Conservation (phyloP, 2,888 invertebrate genomes). For the Melinaea menophilus region DNA sequence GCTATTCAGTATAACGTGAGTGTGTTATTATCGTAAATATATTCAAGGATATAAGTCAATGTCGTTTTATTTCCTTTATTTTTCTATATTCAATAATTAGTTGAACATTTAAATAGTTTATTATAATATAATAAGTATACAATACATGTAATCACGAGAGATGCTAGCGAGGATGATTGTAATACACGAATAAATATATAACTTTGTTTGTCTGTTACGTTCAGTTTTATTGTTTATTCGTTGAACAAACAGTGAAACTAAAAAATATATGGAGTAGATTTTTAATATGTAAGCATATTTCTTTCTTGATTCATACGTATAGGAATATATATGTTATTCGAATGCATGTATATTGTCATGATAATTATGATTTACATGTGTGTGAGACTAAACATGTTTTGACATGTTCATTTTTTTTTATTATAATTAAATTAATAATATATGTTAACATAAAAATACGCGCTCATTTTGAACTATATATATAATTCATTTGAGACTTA, state of each 20-base stretch:
- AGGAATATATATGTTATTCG: background rate
- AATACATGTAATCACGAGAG: too few relatives aligned
- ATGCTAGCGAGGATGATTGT: too few relatives aligned
- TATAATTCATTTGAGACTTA: too few relatives aligned
- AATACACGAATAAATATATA: too few relatives aligned
- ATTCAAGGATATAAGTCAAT: constrained; percentile 5
- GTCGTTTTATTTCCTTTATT: constrained; percentile 5
- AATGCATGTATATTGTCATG: constrained; percentile 9
- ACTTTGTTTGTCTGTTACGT: constrained; percentile 24
- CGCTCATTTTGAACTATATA: too few relatives aligned
- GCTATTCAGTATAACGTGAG: background rate
- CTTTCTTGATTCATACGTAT: background rate
- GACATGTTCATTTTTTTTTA: constrained; percentile 19
- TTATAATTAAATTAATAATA: constrained; percentile 11
- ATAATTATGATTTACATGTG: constrained; percentile 20
- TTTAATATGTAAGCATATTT: background rate
- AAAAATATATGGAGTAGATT: constrained; percentile 41
- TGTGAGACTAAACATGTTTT: constrained; percentile 1
- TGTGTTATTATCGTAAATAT: constrained; percentile 8
- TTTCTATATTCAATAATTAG: background rate
- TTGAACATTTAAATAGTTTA: too few relatives aligned
- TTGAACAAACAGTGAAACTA: constrained; percentile 53
- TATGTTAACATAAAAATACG: too few relatives aligned
- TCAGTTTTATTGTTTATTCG: constrained; percentile 54
- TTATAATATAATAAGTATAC: too few relatives aligned